Conservation (phyloP, 2,888 invertebrate species). For the Melipona beecheii region DNA sequence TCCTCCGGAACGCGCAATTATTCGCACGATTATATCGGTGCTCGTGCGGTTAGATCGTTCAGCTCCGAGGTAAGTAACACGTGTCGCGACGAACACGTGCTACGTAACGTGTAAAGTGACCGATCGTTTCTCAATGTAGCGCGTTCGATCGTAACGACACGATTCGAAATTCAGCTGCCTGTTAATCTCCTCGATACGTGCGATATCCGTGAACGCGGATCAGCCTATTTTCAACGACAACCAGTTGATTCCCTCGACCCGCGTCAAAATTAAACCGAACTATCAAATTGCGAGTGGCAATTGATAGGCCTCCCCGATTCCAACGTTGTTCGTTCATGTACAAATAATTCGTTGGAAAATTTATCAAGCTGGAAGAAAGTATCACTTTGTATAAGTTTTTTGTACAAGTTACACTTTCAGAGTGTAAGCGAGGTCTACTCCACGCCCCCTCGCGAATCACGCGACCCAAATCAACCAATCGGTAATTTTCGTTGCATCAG, state of each 20-base stretch:
- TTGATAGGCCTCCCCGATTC: too few relatives aligned
- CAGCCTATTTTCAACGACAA: neutral
- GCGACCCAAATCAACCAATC: too few relatives aligned
- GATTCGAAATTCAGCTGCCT: constrained; percentile 29
- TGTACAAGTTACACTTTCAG: too few relatives aligned
- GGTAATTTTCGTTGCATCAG: too few relatives aligned
- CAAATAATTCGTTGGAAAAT: too few relatives aligned
- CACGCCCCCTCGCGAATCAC: too few relatives aligned
- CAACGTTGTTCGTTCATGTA: too few relatives aligned
- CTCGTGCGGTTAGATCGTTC: constrained; percentile 34
- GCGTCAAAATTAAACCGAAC: too few relatives aligned
- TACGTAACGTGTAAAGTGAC: constrained; percentile 49
- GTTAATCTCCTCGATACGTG: constrained; percentile 2
- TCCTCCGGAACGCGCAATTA: constrained; percentile 54
- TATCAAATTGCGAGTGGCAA: too few relatives aligned
- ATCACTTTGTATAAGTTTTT: too few relatives aligned
- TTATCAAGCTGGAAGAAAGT: too few relatives aligned
- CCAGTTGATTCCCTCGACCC: neutral
- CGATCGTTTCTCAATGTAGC: constrained; percentile 48
- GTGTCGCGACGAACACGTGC: constrained; percentile 45
- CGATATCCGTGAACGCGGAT: neutral
- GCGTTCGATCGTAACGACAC: constrained; percentile 36
- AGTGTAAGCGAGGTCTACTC: too few relatives aligned
- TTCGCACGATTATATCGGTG: constrained; percentile 46
- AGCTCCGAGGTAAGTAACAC: constrained; percentile 56